Conservation (phyloP, 2,113 vertebrate species). For the Cyanoramphus novaezelandiae region DNA sequence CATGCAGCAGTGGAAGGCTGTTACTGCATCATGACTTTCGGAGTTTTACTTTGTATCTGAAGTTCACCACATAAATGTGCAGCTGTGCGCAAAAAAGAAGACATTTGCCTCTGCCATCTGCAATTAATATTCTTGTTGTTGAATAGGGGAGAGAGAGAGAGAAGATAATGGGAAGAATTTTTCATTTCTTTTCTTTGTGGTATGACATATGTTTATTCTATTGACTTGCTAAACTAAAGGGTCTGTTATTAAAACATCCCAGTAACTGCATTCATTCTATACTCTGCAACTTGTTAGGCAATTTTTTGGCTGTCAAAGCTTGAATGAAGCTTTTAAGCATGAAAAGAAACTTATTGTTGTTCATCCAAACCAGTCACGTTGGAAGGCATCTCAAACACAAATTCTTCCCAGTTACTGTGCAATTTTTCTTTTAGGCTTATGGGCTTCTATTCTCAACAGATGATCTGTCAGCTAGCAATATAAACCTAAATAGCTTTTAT, state of each 20-base stretch:
- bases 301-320: constrained; percentile 7
- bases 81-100: constrained; percentile 2
- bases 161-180: constrained; percentile 9
- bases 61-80: neutral
- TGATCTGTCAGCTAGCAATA: neutral
- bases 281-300: neutral
- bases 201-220: constrained; percentile 25
- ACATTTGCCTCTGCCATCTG: neutral
- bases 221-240: neutral
- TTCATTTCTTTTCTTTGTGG: neutral
- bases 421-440: neutral
- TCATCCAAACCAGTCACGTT: neutral
- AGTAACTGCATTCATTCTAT: neutral
- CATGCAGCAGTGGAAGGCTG: neutral
- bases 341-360: neutral
- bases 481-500: neutral
- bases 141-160: neutral
- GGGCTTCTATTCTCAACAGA: neutral
- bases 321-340: neutral
- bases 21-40: neutral
- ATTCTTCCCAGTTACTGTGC: neutral
- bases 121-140: constrained; percentile 25
- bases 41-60: neutral
- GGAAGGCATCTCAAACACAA: neutral
- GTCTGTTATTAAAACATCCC: neutral